Percentiles rank a stretch among this genome's conserved stretches.
phyloP scores from a whole-genome alignment of 2,797 vertebrate genomes.

The Lacerta viridis region DNA sequence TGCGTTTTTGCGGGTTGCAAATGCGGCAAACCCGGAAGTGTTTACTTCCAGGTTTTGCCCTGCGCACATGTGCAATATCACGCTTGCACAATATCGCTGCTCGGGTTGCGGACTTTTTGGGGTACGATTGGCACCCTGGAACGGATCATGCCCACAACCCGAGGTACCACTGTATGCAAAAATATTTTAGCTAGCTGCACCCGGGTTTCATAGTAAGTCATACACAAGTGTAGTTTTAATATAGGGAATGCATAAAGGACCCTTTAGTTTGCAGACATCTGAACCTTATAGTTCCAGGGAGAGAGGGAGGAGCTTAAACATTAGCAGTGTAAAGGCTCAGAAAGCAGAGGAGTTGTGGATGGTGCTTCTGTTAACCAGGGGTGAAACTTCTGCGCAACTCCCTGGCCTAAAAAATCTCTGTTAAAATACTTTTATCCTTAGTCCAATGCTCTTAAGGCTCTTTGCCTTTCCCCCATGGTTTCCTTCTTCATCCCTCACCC shows the following conservation, averaged over 20 bases:
- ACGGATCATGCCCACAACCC: too few species aligned
- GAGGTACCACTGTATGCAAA: too few species aligned
- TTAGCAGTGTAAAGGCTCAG: not conserved
- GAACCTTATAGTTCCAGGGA: not conserved
- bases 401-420: not conserved
- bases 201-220: not conserved
- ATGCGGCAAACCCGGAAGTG: too few species aligned
- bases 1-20: too few species aligned
- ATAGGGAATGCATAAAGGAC: not conserved
- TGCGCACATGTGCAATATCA: too few species aligned
- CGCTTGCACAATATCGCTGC: too few species aligned
- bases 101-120: too few species aligned
- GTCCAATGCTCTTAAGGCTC: not conserved
- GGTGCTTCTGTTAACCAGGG: not conserved
- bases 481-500: not conserved
- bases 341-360: not conserved
- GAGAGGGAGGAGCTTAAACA: not conserved
- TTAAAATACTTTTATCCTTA: not conserved
- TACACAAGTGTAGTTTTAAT: not conserved
- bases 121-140: too few species aligned
- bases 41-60: too few species aligned
- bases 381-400: not conserved
- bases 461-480: not conserved
- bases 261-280: not conserved
- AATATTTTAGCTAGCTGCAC: not conserved